Base-by-base conservation (phyloP, 2,888 invertebrate genomes). In the Automeris io region DNA sequence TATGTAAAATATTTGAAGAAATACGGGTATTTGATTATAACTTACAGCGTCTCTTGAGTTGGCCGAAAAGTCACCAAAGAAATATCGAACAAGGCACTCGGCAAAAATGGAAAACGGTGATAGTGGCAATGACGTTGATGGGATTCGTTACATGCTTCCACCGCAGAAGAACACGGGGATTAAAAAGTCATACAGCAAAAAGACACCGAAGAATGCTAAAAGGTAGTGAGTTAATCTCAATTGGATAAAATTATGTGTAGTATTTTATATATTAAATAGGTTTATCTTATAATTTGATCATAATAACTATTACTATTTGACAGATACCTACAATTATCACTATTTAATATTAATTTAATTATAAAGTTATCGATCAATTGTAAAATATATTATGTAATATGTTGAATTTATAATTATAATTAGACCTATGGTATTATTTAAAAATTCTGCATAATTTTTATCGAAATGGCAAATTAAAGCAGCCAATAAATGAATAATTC, bases 61-160 rank as follows among this genome's bases (percentile, higher is more conserved):
- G 16, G 1, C 29, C 16, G 29, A 29, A n/a, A 29, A 5, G 3
- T 8, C 8, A 2, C n/a, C 24, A 4, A 8, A n/a, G 6, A n/a
- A n/a, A n/a, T n/a, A n/a, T n/a, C 16, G 11, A 29, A 16, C 13
- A 16, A 29, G 29, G 16, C 13, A 16, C 8, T 16, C 29, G 2
- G 2, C 29, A 16, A 16, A n/a, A 29, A 5, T 12, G 5, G 5
- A 41, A 24, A 21, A 33, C 47, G 3, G 2, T 13, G 16, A 34
- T 2, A 7, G 4, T 13, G 16, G 31, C 13, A 4, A 13, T 7
- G 43, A 52, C 7, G 46, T 52, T 1, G 44, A 57, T 11, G 41
- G 51, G 21, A 39, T 42, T 4, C 47, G 44, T 8, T 64, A 59
- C 40, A 66, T 57, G 62, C 40, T 66, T 6, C 62, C 64, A 2